Evolutionary conservation across 2,888 invertebrate species (phyloP).

Genomic region (Nymphalis c-album): DNA sequence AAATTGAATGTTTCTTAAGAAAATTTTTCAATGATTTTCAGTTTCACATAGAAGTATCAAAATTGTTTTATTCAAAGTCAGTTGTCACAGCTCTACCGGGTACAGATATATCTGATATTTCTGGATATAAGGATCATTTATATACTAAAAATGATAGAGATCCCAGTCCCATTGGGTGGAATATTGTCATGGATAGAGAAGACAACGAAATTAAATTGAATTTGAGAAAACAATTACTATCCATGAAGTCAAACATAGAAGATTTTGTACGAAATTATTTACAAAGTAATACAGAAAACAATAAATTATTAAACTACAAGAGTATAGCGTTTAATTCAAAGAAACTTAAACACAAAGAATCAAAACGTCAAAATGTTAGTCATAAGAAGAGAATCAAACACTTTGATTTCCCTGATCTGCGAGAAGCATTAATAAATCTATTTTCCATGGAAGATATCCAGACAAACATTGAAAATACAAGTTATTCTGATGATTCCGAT

Average conservation of each 20-base stretch:
- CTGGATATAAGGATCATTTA: constrained; percentile 49
- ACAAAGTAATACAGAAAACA: constrained; percentile 40
- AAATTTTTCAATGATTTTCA: constrained; percentile 65
- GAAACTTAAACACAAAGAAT: constrained; percentile 44
- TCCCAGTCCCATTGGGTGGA: constrained; percentile 63
- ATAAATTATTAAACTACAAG: constrained; percentile 19
- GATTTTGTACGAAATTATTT: constrained; percentile 56
- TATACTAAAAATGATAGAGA: constrained; percentile 46
- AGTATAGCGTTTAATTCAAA: constrained; percentile 32
- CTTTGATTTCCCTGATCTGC: constrained; percentile 68
- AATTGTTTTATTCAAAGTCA: constrained; percentile 60
- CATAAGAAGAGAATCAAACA: constrained; percentile 65
- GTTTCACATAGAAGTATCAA: constrained; percentile 72
- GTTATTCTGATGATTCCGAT: constrained; percentile 40
- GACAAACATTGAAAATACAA: constrained; percentile 37
- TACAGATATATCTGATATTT: constrained; percentile 48
- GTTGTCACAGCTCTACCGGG: constrained; percentile 51
- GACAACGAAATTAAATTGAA: constrained; percentile 57
- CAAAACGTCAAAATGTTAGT: constrained; percentile 48
- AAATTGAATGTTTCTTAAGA: constrained; percentile 59
- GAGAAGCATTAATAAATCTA: constrained; percentile 64
- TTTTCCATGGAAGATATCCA: constrained; percentile 43
- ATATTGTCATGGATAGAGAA: constrained; percentile 64
- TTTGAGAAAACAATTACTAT: constrained; percentile 58
- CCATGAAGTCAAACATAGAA: constrained; percentile 61